Evolutionary conservation across 2,113 vertebrate genomes (phyloP).

Genomic region (Coptodon rendalli): DNA sequence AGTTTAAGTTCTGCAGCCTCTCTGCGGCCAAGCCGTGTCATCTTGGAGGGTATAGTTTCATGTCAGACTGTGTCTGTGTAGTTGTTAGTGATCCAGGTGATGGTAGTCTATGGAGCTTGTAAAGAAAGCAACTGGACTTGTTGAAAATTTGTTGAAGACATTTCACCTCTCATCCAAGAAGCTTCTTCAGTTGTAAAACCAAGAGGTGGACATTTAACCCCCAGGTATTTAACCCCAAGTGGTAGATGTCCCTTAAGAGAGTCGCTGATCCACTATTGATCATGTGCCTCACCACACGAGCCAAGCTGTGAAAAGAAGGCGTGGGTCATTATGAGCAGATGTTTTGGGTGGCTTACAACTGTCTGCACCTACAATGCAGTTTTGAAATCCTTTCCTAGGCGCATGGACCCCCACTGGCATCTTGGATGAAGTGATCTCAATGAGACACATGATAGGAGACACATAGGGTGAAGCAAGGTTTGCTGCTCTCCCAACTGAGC

Average conservation of each 20-base stretch:
- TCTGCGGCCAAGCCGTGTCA: too few relatives aligned
- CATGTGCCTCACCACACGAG: accelerated
- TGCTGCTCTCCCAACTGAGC: too few relatives aligned
- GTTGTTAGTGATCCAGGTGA: too few relatives aligned
- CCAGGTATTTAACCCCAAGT: background rate
- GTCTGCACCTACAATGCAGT: background rate
- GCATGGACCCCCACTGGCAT: background rate
- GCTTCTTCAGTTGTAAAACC: background rate
- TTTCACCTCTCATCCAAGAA: background rate
- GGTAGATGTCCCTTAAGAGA: background rate
- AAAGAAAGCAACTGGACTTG: too few relatives aligned
- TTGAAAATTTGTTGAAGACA: too few relatives aligned
- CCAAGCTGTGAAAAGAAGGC: background rate
- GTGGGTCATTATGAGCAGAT: background rate
- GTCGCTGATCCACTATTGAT: background rate
- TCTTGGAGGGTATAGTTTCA: too few relatives aligned
- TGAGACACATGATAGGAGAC: background rate
- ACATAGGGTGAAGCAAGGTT: background rate
- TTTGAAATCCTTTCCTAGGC: background rate
- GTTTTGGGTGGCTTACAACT: background rate
- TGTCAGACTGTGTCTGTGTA: too few relatives aligned
- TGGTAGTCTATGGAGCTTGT: too few relatives aligned
- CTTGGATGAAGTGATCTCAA: accelerated
- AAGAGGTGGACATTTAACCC: background rate
- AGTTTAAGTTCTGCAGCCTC: too few relatives aligned